A percentile compares a stretch with the other conserved stretches of the same genome.
Evolutionary conservation across 2,113 vertebrate species (phyloP).

Genomic region (Rhea pennata): DNA sequence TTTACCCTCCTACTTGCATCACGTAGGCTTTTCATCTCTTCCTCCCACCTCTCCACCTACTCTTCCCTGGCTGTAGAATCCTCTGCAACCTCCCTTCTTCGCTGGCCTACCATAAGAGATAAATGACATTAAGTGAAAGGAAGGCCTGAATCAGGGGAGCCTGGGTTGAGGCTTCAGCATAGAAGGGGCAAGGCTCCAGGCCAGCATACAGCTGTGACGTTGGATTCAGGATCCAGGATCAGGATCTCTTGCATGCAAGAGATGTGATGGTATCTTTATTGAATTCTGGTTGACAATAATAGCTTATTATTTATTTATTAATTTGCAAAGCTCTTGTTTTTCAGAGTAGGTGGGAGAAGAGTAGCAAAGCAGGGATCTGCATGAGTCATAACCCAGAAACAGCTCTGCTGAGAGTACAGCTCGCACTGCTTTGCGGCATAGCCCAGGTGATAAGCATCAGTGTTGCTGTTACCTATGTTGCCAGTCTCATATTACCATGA

Average conservation of each 20-base stretch:
- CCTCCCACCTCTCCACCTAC: not conserved
- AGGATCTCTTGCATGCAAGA: not conserved
- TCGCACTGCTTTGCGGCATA: not conserved
- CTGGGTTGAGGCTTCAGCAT: not conserved
- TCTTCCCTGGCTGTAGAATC: not conserved
- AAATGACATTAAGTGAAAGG: not conserved
- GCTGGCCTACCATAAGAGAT: not conserved
- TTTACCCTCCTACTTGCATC: not conserved
- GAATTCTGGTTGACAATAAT: not conserved
- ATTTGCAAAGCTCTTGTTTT: not conserved
- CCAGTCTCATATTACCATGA: not conserved
- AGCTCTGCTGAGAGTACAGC: constrained; percentile 4
- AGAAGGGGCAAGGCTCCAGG: not conserved
- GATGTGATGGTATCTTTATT: not conserved
- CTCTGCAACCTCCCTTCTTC: not conserved
- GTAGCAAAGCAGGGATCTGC: not conserved
- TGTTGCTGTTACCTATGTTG: not conserved
- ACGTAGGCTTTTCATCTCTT: not conserved
- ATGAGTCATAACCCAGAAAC: constrained; percentile 58
- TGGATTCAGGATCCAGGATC: not conserved
- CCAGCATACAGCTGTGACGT: not conserved
- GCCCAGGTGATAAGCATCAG: constrained; percentile 2
- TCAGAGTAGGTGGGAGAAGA: not conserved
- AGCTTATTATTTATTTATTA: not conserved
- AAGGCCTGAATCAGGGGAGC: not conserved